phyloP scores from a whole-genome alignment of 2,797 vertebrate species.

The Sternotherus odoratus region DNA sequence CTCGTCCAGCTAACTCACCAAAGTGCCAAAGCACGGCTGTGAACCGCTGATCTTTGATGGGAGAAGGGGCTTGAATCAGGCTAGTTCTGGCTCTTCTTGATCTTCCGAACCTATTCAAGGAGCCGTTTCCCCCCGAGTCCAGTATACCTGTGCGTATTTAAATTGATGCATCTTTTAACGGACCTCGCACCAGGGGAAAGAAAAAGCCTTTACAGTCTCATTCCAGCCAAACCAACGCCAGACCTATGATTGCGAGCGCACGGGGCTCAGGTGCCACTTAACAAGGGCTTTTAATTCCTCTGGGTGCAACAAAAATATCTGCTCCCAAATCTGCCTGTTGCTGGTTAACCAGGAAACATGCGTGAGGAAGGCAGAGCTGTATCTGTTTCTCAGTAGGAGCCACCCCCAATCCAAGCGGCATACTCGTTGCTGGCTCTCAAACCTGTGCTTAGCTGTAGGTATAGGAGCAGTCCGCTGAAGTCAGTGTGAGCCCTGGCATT shows the following conservation, averaged over 20 bases:
- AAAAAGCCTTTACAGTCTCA: not conserved
- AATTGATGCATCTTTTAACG: not conserved
- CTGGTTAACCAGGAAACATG: not conserved
- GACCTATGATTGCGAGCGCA: not conserved
- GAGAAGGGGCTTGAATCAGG: not conserved
- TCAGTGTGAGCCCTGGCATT: not conserved
- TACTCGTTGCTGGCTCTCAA: not conserved
- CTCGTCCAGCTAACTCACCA: not conserved
- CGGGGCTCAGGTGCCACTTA: not conserved
- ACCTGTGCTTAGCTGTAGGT: not conserved
- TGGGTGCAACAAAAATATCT: not conserved
- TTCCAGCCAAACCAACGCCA: not conserved
- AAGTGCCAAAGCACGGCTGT: not conserved
- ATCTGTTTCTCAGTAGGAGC: rapidly evolving
- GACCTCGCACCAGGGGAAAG: not conserved
- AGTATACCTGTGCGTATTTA: not conserved
- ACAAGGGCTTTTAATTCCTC: not conserved
- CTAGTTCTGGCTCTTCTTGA: not conserved
- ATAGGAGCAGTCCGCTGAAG: not conserved
- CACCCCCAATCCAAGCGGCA: not conserved
- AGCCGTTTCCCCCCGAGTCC: not conserved
- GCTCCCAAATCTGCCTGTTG: not conserved
- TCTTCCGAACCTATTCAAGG: not conserved
- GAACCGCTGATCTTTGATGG: not conserved
- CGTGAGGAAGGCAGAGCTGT: rapidly evolving